Percentiles rank a stretch among this genome's conserved stretches.
phyloP scores from a whole-genome alignment of 1,140 invertebrate genomes.

The Calephelis virginiensis region DNA sequence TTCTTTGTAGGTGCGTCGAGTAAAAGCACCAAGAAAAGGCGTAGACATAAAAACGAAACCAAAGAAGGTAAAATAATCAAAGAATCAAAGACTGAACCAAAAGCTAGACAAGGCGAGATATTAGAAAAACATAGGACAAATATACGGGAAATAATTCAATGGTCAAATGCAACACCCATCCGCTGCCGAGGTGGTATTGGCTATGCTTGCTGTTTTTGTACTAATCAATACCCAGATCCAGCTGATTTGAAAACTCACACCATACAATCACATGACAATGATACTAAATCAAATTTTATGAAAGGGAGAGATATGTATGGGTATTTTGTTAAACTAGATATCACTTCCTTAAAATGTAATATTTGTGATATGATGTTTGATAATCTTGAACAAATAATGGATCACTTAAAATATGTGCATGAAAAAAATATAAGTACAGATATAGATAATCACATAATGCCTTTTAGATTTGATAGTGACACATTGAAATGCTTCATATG shows the following conservation, averaged over 20 bases:
- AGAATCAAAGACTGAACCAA: constrained; percentile 25
- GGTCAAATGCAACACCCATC: constrained; percentile 57
- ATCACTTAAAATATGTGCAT: constrained; percentile 45
- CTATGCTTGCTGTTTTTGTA: constrained; percentile 53
- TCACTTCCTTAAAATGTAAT: constrained; percentile 41
- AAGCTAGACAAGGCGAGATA: constrained; percentile 36
- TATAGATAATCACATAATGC: constrained; percentile 47
- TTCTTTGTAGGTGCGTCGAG: constrained; percentile 50
- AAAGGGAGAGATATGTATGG: constrained; percentile 42
- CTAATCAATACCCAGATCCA: constrained; percentile 42
- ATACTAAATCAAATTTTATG: constrained; percentile 39
- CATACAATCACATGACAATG: constrained; percentile 38
- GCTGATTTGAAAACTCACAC: constrained; percentile 51
- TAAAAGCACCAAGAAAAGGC: constrained; percentile 29
- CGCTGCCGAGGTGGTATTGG: constrained; percentile 42
- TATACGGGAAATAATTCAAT: constrained; percentile 48
- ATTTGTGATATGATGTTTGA: constrained; percentile 34
- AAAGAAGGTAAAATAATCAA: constrained; percentile 28
- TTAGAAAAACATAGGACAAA: constrained; percentile 52
- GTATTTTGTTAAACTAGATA: constrained; percentile 47
- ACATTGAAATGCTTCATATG: constrained; percentile 45
- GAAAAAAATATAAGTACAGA: constrained; percentile 39
- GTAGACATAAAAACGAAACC: not conserved
- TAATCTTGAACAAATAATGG: constrained; percentile 34
- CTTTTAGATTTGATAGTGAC: constrained; percentile 48